Percentiles rank a stretch among this genome's conserved stretches.
Evolutionary conservation across 2,797 vertebrate species (phyloP).

Genomic region (Crenuchus spilurus): DNA sequence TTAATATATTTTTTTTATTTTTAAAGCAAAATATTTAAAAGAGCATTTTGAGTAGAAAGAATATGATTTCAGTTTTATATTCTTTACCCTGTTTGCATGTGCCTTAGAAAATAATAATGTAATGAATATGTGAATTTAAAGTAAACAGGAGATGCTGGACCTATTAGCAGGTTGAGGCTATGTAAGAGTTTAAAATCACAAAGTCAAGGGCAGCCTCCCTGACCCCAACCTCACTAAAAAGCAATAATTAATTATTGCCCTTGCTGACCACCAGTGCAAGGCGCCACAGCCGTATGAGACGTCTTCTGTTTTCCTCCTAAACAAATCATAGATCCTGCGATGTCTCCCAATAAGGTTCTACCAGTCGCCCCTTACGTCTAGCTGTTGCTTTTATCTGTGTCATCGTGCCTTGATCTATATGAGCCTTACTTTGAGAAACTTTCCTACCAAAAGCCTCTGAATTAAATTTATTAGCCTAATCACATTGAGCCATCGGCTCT

Average conservation of each 20-base stretch:
- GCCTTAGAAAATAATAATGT: too few relatives aligned
- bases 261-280: constrained; percentile 37
- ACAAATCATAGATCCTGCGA: constrained; percentile 46
- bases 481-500: constrained; percentile 55
- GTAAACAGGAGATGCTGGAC: too few relatives aligned
- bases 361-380: constrained; percentile 17
- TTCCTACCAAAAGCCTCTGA: constrained; percentile 47
- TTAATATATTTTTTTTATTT: too few relatives aligned
- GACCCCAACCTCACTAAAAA: constrained; percentile 48
- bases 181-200: too few relatives aligned
- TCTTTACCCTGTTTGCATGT: too few relatives aligned
- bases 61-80: too few relatives aligned
- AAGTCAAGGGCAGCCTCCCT: not conserved
- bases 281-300: constrained; percentile 30
- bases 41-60: too few relatives aligned
- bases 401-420: constrained; percentile 43
- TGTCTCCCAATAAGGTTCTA: constrained; percentile 52
- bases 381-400: constrained; percentile 55
- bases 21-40: too few relatives aligned
- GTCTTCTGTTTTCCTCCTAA: constrained; percentile 44
- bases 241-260: constrained; percentile 49
- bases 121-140: too few relatives aligned
- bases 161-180: too few relatives aligned
- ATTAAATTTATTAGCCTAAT: constrained; percentile 64
- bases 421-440: constrained; percentile 43